phyloP scores from a whole-genome alignment of 2,888 invertebrate genomes.

The Cantharis flavilabris region DNA sequence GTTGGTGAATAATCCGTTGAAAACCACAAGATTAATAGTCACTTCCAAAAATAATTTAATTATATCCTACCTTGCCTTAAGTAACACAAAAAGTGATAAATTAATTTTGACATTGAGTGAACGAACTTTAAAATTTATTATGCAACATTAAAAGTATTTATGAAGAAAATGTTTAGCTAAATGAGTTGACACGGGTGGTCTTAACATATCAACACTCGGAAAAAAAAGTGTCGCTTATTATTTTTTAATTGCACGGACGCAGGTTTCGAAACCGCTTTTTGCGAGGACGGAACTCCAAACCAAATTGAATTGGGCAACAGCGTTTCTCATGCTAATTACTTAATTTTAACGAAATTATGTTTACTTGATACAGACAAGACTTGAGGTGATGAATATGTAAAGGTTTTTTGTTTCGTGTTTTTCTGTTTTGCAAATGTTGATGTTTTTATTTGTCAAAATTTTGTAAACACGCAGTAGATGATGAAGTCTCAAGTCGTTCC shows the following conservation, averaged over 20 bases:
- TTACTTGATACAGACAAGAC: background rate
- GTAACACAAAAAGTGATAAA: conserved; percentile 1
- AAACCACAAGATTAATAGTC: conserved; percentile 1
- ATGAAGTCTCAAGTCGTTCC: background rate
- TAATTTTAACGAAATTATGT: background rate
- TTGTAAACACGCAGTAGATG: background rate
- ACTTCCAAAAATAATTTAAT: conserved; percentile 2
- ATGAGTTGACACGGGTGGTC: background rate
- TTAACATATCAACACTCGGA: background rate
- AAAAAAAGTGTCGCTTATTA: background rate
- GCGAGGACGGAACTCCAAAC: background rate
- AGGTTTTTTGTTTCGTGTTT: background rate
- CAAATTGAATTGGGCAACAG: background rate
- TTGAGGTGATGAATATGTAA: background rate
- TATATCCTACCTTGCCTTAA: background rate
- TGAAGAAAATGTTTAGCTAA: background rate
- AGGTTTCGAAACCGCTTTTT: background rate
- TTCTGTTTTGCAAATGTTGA: background rate
- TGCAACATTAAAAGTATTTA: background rate
- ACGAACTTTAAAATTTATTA: background rate
- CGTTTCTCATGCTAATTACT: background rate
- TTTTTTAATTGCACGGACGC: background rate
- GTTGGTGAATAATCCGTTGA: background rate
- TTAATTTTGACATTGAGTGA: conserved; percentile 2
- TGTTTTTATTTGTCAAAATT: background rate